phyloP scores from a whole-genome alignment of 2,113 vertebrate genomes.

The Capreolus pygargus region DNA sequence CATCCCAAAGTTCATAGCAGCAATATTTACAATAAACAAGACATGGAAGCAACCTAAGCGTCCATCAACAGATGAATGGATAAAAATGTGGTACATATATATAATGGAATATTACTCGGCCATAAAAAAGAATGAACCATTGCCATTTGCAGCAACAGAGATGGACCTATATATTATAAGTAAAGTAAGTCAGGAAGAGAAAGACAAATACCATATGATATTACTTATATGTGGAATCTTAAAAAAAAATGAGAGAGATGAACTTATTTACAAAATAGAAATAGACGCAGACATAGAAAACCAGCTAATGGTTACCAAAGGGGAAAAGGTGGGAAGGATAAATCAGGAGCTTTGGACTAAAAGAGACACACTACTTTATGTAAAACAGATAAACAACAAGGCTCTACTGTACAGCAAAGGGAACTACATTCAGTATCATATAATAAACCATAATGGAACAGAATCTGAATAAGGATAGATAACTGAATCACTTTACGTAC shows the following conservation, averaged over 20 bases:
- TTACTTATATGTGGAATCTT: background rate
- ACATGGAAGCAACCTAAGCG: background rate
- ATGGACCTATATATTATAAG: background rate
- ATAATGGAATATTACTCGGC: background rate
- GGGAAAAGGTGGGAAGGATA: background rate
- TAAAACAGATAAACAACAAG: background rate
- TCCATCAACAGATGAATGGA: background rate
- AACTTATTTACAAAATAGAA: background rate
- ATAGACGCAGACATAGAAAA: background rate
- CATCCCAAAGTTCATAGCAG: background rate
- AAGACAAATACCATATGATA: background rate
- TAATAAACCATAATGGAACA: background rate
- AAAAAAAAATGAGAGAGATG: background rate
- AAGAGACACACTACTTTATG: background rate
- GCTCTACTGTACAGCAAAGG: background rate
- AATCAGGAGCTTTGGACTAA: background rate
- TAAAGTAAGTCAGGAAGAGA: background rate
- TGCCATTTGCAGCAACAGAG: background rate
- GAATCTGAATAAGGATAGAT: background rate
- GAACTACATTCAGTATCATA: background rate
- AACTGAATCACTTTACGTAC: background rate
- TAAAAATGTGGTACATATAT: background rate
- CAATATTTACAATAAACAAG: background rate
- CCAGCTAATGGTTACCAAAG: background rate
- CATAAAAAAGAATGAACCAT: background rate